These are phyloP conservation scores for Leuciscus waleckii DNA, from an alignment of 2,797 vertebrate genomes.

Conservation along the genomic window DNA sequence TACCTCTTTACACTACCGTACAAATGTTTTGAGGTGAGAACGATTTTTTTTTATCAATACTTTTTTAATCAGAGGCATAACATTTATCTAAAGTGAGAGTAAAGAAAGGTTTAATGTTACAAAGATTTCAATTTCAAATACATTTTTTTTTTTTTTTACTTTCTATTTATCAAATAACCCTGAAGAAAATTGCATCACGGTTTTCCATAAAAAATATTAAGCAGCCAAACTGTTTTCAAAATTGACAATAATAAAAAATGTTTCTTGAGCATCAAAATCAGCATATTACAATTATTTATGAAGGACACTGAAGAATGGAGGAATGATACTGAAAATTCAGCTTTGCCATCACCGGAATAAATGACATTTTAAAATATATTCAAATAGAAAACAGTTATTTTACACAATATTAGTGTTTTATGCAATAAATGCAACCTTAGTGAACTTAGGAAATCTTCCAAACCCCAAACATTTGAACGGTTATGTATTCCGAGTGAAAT, in stretches of 20 bases:
- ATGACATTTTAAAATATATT: neutral
- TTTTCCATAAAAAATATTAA: neutral
- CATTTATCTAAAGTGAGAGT: neutral
- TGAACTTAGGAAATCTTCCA: neutral
- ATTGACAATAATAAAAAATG: neutral
- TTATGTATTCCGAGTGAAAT: neutral
- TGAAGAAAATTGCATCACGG: neutral
- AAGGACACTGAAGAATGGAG: neutral
- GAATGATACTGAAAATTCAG: neutral
- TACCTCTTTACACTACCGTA: neutral
- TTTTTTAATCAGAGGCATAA: neutral
- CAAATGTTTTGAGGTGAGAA: neutral
- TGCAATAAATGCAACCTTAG: neutral
- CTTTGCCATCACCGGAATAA: neutral
- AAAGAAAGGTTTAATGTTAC: neutral
- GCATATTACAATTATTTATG: neutral
- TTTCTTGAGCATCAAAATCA: neutral
- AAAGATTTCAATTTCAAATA: neutral
- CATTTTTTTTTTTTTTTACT: neutral
- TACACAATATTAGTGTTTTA: too few relatives aligned
- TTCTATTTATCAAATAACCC: neutral
- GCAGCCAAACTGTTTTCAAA: neutral
- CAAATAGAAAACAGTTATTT: neutral
- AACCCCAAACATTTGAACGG: neutral
- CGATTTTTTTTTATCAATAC: too few relatives aligned